Base-by-base conservation (phyloP, 2,113 vertebrate species). In the Notechis scutatus region DNA sequence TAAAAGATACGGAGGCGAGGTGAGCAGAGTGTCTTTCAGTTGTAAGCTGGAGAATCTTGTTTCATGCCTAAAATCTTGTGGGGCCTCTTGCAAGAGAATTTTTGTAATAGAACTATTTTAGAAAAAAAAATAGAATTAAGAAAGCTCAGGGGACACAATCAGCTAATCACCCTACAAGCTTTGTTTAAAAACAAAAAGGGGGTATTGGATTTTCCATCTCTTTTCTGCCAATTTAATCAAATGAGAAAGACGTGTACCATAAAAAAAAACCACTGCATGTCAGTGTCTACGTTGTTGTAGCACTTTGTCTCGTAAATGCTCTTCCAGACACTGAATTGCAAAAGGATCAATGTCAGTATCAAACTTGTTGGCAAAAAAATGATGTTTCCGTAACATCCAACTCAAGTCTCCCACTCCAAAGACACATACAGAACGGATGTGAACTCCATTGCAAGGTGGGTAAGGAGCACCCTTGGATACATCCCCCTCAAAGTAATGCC, bases 361-460 rank as follows among this genome's bases (percentile, higher is more conserved):
- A 94, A 99, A 99, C 96, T 99, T 99, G 90, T 99, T 99, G 92
- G 98, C 99, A 96, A 99, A 99, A 20, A 99, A 97, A 93, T 99
- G 99, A 92, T 98, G 98, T 7, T 98, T 97, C 24, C 92, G 93
- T 29, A 98, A 45, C 90, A 99, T 95, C 98, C 98, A 99, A 45
- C 96, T 97, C 94, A 99, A 96, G 95, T 99, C 99, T 26, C 99
- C 98, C 0, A 90, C 97, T 14, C 98, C 99, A 7, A 99, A 99
- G 20, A 99, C 95, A 87, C 99, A 99, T 69, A 99, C 96, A 0
- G 94, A 92, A 20, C 98, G 98, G 39, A 99, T 92, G 0, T 99
- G 98, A 91, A 94, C 61, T 3, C 99, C 99, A 0, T 87, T 96
- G 92, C 99, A 99, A 0, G 96, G 96, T 0, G 98, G 98, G 93